A percentile compares a stretch with the other conserved stretches of the same genome.
These are phyloP conservation scores for Stegophylla sp. DNA, from an alignment of 2,888 invertebrate genomes.

Conservation along the genomic window DNA sequence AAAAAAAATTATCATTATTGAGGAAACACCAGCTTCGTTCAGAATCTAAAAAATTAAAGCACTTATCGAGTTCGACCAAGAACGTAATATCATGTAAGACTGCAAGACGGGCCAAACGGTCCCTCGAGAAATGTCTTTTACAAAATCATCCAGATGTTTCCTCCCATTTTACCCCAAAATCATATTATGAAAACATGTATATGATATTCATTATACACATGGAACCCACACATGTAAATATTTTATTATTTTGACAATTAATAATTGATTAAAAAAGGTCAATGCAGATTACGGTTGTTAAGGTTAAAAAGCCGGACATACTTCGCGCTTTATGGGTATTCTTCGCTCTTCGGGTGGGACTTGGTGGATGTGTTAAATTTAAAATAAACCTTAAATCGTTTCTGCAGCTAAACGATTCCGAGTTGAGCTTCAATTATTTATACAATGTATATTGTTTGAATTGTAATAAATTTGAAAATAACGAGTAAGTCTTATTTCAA, in stretches of 20 bases:
- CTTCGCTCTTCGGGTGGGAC: no score
- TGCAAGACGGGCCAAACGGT: background rate
- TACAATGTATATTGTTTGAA: background rate
- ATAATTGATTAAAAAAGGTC: constrained; percentile 46
- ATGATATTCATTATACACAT: constrained; percentile 31
- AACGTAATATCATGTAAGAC: background rate
- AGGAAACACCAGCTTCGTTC: no score
- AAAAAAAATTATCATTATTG: no score
- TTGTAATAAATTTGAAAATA: no score
- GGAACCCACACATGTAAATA: constrained; percentile 28
- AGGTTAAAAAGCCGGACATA: constrained; percentile 24
- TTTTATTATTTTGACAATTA: constrained; percentile 30
- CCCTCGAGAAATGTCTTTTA: constrained; percentile 3
- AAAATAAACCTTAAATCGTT: no score
- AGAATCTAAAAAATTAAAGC: no score
- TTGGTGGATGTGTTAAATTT: background rate
- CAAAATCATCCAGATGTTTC: constrained; percentile 8
- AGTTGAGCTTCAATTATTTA: no score
- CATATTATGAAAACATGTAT: background rate
- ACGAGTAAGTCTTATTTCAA: no score
- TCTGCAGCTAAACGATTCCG: no score
- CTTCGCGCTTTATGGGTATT: no score
- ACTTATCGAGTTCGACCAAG: no score
- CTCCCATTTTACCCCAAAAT: constrained; percentile 2
- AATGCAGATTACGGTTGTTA: constrained; percentile 10